These are phyloP conservation scores for Daphoenositta chrysoptera DNA, from an alignment of 2,113 vertebrate species.

Conservation along the genomic window DNA sequence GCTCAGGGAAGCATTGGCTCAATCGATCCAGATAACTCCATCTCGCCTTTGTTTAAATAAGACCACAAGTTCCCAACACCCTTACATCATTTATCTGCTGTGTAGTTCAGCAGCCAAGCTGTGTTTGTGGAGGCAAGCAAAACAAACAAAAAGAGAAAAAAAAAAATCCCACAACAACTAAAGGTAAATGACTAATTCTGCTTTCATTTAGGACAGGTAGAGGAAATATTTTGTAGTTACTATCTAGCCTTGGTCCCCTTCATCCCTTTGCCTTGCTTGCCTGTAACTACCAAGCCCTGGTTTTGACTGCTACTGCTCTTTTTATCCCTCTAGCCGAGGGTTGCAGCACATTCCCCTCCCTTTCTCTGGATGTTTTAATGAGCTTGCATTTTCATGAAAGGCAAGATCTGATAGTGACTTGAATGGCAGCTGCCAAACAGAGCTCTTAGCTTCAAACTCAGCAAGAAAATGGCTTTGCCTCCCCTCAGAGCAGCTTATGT, in stretches of 20 bases:
- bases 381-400: conserved; percentile 50
- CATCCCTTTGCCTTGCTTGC: background rate
- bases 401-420: conserved; percentile 23
- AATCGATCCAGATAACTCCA: conserved; percentile 1
- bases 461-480: conserved; percentile 33
- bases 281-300: background rate
- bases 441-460: conserved; percentile 30
- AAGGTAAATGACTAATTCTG: background rate
- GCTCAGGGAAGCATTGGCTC: conserved; percentile 15
- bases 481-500: background rate
- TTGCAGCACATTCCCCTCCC: background rate
- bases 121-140: background rate
- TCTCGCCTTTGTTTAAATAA: conserved; percentile 30
- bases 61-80: background rate
- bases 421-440: conserved; percentile 32
- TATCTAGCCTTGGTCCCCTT: background rate
- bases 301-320: background rate
- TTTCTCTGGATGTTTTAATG: conserved; percentile 8
- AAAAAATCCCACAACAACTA: background rate
- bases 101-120: background rate
- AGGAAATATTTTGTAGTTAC: background rate
- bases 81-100: conserved; percentile 2
- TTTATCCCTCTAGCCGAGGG: background rate
- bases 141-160: background rate
- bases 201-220: background rate